Conservation (phyloP, 2,888 invertebrate genomes). For the Spodoptera picta region DNA sequence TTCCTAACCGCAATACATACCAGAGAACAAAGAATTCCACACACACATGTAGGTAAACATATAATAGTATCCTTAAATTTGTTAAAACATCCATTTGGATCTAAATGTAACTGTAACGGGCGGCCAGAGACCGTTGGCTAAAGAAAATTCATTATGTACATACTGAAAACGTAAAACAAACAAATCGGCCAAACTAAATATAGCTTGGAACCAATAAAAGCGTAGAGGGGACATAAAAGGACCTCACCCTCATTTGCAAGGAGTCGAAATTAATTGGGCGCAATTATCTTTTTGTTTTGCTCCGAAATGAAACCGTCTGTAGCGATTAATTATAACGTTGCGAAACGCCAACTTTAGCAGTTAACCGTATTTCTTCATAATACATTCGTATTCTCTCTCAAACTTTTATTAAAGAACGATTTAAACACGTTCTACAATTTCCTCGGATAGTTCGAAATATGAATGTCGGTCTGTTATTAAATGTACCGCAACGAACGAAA, state of each 20-base stretch:
- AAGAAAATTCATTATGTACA: conserved; percentile 66
- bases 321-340: conserved; percentile 78
- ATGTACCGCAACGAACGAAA: conserved; percentile 5
- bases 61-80: conserved; percentile 45
- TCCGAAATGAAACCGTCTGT: conserved; percentile 75
- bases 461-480: conserved; percentile 22
- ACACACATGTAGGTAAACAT: conserved; percentile 8
- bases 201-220: conserved; percentile 76
- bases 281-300: conserved; percentile 86
- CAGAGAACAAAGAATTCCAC: conserved; percentile 31
- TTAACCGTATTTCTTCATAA: conserved; percentile 52
- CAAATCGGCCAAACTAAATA: conserved; percentile 73
- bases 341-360: conserved; percentile 69
- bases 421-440: conserved; percentile 56
- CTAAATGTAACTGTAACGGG: conserved; percentile 43
- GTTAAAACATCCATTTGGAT: conserved; percentile 54
- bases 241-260: conserved; percentile 79
- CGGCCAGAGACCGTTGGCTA: conserved; percentile 53
- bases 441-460: conserved; percentile 51
- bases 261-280: conserved; percentile 83
- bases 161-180: conserved; percentile 71
- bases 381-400: conserved; percentile 63
- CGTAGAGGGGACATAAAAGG: conserved; percentile 65
- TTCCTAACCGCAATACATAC: conserved; percentile 14
- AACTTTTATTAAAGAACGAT: conserved; percentile 67